Evolutionary conservation across 2,113 vertebrate genomes (phyloP).

Genomic region (Casuarius casuarius): DNA sequence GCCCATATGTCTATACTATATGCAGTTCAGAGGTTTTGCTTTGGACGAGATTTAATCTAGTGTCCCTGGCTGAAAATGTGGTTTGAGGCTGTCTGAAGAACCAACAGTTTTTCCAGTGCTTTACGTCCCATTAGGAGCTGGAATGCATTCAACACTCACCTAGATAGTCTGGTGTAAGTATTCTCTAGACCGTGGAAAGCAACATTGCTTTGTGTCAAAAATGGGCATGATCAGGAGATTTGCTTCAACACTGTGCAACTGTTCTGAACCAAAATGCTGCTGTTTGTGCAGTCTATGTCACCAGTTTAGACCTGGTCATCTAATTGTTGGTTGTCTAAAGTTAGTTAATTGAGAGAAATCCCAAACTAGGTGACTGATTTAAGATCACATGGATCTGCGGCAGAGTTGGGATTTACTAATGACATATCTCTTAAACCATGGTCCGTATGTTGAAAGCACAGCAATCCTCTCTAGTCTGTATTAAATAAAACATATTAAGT

Average conservation of each 20-base stretch:
- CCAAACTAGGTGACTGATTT: not conserved
- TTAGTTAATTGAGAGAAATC: not conserved
- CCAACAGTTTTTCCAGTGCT: not conserved
- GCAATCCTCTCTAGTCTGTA: not conserved
- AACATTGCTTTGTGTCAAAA: not conserved
- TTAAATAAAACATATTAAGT: too few relatives aligned
- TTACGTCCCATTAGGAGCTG: not conserved
- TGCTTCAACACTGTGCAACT: not conserved
- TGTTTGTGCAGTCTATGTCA: not conserved
- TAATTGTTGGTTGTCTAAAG: not conserved
- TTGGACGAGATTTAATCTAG: not conserved
- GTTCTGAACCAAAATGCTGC: not conserved
- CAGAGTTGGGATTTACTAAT: not conserved
- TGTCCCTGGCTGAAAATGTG: not conserved
- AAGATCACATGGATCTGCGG: not conserved
- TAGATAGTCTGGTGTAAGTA: not conserved
- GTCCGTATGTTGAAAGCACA: not conserved
- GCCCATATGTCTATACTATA: accelerated
- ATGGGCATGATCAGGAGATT: not conserved
- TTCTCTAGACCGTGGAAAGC: not conserved
- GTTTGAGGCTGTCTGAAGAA: not conserved
- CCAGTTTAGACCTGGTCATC: not conserved
- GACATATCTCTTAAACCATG: not conserved
- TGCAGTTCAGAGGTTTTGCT: not conserved
- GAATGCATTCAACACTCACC: not conserved